These are phyloP conservation scores for Tokudaia tokunoshimensis DNA, from an alignment of 2,797 vertebrate species.

Conservation along the genomic window DNA sequence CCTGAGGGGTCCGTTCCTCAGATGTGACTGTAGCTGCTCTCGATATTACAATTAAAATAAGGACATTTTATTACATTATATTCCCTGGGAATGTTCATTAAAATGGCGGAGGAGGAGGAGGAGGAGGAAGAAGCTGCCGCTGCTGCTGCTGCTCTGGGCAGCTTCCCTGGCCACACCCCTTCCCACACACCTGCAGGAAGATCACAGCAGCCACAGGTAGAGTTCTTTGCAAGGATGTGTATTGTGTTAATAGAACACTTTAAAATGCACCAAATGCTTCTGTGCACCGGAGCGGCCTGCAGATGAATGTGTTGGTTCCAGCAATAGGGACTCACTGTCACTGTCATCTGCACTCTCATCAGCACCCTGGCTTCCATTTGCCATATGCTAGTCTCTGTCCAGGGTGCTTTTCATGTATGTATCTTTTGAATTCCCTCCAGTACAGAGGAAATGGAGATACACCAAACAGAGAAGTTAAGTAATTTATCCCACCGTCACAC, in stretches of 20 bases:
- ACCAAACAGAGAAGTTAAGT: not conserved
- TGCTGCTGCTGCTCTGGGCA: not conserved
- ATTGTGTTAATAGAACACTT: not conserved
- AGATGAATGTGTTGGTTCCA: not conserved
- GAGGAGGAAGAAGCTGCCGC: no score
- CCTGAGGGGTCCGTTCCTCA: not conserved
- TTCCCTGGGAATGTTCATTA: not conserved
- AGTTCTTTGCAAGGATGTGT: not conserved
- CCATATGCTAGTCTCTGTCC: not conserved
- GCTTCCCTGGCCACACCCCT: not conserved
- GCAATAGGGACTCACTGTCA: accelerated
- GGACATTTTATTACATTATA: not conserved
- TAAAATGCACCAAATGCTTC: not conserved
- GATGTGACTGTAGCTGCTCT: not conserved
- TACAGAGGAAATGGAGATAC: not conserved
- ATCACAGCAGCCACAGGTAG: accelerated
- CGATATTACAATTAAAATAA: not conserved
- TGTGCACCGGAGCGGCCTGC: not conserved
- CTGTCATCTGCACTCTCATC: accelerated
- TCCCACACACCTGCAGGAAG: not conserved
- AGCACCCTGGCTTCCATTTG: not conserved
- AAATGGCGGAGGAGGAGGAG: not conserved
- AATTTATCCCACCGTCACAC: not conserved
- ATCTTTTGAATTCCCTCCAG: not conserved
- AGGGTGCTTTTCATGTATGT: not conserved